Percentiles rank a stretch among this genome's conserved stretches.
These are phyloP conservation scores for Sussaba pulchella DNA, from an alignment of 2,888 invertebrate species.

Conservation along the genomic window DNA sequence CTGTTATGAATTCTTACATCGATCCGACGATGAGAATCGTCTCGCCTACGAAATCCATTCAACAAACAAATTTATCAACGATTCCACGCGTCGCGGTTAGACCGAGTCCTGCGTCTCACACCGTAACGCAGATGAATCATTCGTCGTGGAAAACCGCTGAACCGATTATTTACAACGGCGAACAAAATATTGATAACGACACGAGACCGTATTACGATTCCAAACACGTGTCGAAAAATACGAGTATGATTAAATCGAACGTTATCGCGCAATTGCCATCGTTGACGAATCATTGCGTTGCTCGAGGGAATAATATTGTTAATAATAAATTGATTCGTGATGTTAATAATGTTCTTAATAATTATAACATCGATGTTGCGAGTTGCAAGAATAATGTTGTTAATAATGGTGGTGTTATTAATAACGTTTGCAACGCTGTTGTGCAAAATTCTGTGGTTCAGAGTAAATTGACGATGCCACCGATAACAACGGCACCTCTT, in stretches of 20 bases:
- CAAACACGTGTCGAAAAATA: conserved; percentile 81
- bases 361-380: conserved; percentile 73
- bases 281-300: conserved; percentile 77
- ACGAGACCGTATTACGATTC: conserved; percentile 81
- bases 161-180: conserved; percentile 75
- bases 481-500: conserved; percentile 78
- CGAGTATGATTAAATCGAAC: conserved; percentile 82
- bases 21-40: conserved; percentile 48
- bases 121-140: conserved; percentile 69
- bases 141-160: conserved; percentile 78
- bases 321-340: conserved; percentile 77
- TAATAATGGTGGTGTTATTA: conserved; percentile 63
- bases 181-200: conserved; percentile 77
- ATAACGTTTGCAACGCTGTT: conserved; percentile 65
- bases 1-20: conserved; percentile 52
- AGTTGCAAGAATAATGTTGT: no score
- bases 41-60: conserved; percentile 70
- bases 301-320: conserved; percentile 76
- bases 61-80: conserved; percentile 74
- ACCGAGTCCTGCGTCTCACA: conserved; percentile 78
- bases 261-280: conserved; percentile 79
- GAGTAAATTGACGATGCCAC: conserved; percentile 80
- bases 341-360: conserved; percentile 76
- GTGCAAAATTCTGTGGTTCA: conserved; percentile 80
- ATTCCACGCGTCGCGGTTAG: conserved; percentile 81